Base-by-base conservation (phyloP, 2,888 invertebrate genomes). In the Macroteleia sp. region DNA sequence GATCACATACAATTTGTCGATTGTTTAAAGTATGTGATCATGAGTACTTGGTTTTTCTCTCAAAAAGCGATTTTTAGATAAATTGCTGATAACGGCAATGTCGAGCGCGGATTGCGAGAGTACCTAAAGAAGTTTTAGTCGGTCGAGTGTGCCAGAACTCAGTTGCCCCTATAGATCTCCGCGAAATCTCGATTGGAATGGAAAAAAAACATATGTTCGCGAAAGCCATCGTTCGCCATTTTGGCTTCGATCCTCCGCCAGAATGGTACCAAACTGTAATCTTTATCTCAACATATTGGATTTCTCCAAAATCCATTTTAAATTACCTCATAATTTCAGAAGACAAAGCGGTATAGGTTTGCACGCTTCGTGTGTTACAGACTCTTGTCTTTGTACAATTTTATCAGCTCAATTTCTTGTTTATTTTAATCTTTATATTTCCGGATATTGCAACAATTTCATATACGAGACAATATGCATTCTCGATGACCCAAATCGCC, bases 231-330 rank as follows among this genome's bases (percentile, higher is more conserved):
- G 73, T 66, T 57, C 73, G 64, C 57, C 73, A 66, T 77, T 77
- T 62, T 77, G 77, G 77, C 77, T 57, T 76, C 69, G 57, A 76
- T 77, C 50, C 46, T 46, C 32, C 25, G 32, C 42, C 71, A 20
- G 44, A 69, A 71, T 61, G 50, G 42, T 70, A 66, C 61, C 66
- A 44, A 39, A 56, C 66, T 56, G 71, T 71, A 77, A 77, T 71
- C 77, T 71, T 77, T 67, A 70, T 77, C 71, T 66, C 77, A 61
- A 66, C 66, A 61, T 77, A 77, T 77, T 71, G 71, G 71, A 70
- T 71, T 59, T 46, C 59, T 41, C 64, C 48, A 54, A 44, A 76
- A 70, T 70, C 70, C 70, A 70, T 64, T 76, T 28, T 57, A 69
- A 76, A 76, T 76, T 76, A 76, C 69, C 69, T 62, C 69, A 62